Evolutionary conservation across 2,888 invertebrate species (phyloP), one percentile per base, ranked within the genome.

Genomic region (Tiphia femorata): DNA sequence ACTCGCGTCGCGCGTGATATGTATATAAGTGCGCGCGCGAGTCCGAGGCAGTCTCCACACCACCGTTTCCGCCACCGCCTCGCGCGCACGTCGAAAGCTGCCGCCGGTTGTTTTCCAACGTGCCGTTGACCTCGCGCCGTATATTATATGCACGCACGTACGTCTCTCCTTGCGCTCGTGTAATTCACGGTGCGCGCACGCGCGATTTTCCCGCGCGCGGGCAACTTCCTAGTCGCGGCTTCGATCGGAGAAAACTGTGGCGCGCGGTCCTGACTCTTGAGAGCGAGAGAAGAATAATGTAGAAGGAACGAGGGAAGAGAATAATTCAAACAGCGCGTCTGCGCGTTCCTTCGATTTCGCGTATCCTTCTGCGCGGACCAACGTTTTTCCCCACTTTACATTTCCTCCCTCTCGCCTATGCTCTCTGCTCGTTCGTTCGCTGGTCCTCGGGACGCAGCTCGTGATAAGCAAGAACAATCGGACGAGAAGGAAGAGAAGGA

Each of bases 111-210:
- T 71, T 71, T 71, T 71, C 63, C 71, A 72, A 67, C 62, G 67
- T 72, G 71, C 70, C 72, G 72, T 71, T 71, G 71, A 71, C 71
- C 71, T 67, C 71, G 62, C 48, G 61, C 49, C 54, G 59, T 51
- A 49, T 51, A 41, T 41, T n/a, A 43, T 41, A 41, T 44, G 44
- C 59, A 58, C 58, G 58, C 62, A 51, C 16, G 12, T 29, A 14
- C 21, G 42, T 21, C 4, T 19, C 3, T 21, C 35, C 27, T 27
- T 17, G 14, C 8, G 37, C 14, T 35, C 35, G n/a, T 35, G n/a
- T 5, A n/a, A n/a, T n/a, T n/a, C n/a, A 25, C 25, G 8, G 25
- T 25, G 25, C 8, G 25, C 25, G 25, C 25, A 5, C 25, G 25
- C 25, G 5, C 25, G 25, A n/a, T n/a, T n/a, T n/a, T n/a, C n/a